A percentile compares a stretch with the other conserved stretches of the same genome.
phyloP scores from a whole-genome alignment of 23 tunicate species.

The Trididemnum miniatum region DNA sequence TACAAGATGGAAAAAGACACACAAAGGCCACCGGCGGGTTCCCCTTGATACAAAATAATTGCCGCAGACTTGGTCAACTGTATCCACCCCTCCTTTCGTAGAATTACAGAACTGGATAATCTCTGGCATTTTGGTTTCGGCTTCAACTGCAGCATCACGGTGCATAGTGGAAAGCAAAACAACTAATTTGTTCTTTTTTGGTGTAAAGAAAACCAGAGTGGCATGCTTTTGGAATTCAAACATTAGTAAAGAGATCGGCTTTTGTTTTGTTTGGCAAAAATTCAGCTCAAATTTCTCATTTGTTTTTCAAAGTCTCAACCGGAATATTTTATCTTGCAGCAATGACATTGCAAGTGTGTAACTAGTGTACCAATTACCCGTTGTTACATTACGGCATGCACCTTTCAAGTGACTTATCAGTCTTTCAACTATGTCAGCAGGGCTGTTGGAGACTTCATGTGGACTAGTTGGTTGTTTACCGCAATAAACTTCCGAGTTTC shows the following conservation, averaged over 20 bases:
- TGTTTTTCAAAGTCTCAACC: constrained; percentile 5
- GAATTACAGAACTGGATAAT: constrained; percentile 21
- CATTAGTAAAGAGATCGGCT: constrained; percentile 17
- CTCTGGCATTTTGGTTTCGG: constrained; percentile 24
- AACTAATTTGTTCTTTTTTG: constrained; percentile 16
- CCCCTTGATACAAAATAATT: constrained; percentile 18
- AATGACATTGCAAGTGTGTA: constrained; percentile 19
- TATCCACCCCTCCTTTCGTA: constrained; percentile 27
- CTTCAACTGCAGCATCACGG: background rate
- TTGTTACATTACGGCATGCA: constrained; percentile 14
- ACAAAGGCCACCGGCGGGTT: constrained; percentile 27
- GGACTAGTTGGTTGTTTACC: constrained; percentile 17
- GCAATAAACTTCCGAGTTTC: constrained; percentile 19
- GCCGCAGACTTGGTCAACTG: constrained; percentile 24
- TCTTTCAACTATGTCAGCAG: constrained; percentile 22
- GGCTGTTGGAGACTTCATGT: constrained; percentile 15
- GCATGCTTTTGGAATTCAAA: constrained; percentile 14
- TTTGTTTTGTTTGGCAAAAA: constrained; percentile 29
- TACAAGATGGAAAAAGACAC: constrained; percentile 21
- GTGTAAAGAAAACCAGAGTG: constrained; percentile 21
- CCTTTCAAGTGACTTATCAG: constrained; percentile 19
- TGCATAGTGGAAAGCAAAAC: constrained; percentile 27
- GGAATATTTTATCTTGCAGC: background rate
- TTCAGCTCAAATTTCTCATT: constrained; percentile 12
- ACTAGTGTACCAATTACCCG: constrained; percentile 9